phyloP scores from a whole-genome alignment of 2,888 invertebrate species.

The Flexamia atlantica region DNA sequence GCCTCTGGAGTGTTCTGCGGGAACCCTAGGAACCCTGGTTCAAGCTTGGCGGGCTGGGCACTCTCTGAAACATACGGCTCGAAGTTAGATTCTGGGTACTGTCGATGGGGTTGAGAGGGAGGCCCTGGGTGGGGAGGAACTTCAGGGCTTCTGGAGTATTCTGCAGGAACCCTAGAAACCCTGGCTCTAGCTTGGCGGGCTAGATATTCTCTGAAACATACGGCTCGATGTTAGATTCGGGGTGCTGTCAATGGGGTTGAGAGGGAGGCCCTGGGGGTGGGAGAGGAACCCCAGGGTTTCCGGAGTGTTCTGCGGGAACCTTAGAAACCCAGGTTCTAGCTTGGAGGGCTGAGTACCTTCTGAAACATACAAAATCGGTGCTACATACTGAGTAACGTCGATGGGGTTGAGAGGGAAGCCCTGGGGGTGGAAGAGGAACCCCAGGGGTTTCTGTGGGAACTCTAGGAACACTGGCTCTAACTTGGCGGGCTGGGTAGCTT shows the following conservation, averaged over 20 bases:
- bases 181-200: constrained; percentile 54
- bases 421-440: constrained; percentile 24
- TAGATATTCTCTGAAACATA: too few relatives aligned
- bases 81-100: too few relatives aligned
- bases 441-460: constrained; percentile 36
- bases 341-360: constrained; percentile 51
- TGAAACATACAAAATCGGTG: too few relatives aligned
- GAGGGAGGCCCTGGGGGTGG: constrained; percentile 33
- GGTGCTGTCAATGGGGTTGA: constrained; percentile 81
- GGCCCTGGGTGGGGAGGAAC: constrained; percentile 34
- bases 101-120: constrained; percentile 78
- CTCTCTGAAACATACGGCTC: too few relatives aligned
- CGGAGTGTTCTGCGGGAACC: constrained; percentile 44
- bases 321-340: constrained; percentile 56
- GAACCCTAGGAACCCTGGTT: constrained; percentile 58
- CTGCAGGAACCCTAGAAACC: constrained; percentile 52
- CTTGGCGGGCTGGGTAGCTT: constrained; percentile 57
- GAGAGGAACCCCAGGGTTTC: constrained; percentile 46
- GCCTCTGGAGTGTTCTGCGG: constrained; percentile 43
- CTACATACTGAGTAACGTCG: too few relatives aligned
- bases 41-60: constrained; percentile 55
- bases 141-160: constrained; percentile 39
- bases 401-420: constrained; percentile 76
- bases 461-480: constrained; percentile 56
- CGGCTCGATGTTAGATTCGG: too few relatives aligned